phyloP scores from a whole-genome alignment of 2,113 vertebrate genomes.

The Paratilapia polleni region DNA sequence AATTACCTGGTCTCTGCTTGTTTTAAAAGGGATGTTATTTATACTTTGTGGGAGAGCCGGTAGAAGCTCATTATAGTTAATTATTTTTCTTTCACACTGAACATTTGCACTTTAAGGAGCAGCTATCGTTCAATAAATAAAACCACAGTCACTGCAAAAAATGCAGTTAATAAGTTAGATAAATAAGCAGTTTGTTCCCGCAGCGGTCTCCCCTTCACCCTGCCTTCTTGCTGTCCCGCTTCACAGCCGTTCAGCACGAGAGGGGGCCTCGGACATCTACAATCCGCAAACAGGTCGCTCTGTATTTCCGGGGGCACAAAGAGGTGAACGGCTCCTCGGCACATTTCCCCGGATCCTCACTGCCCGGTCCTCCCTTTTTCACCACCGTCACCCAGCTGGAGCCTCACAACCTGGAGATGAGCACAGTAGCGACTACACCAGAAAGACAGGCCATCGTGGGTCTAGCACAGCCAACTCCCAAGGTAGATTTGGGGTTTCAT shows the following conservation, averaged over 20 bases:
- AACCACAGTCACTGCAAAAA: neutral
- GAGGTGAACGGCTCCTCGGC: slow-evolving; percentile 89
- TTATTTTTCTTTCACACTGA: neutral
- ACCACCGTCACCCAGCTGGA: slow-evolving; percentile 96
- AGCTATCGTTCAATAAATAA: neutral
- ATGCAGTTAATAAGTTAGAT: neutral
- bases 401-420: slow-evolving; percentile 92
- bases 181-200: neutral
- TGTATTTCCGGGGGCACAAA: slow-evolving; percentile 98
- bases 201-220: slow-evolving; percentile 21
- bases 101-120: neutral
- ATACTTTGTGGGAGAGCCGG: neutral
- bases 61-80: slow-evolving; percentile 8
- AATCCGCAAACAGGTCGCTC: slow-evolving; percentile 97
- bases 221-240: slow-evolving; percentile 15
- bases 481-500: slow-evolving; percentile 77
- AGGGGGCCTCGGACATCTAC: slow-evolving; percentile 96
- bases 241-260: slow-evolving; percentile 95
- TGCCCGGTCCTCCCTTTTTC: slow-evolving; percentile 94
- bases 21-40: slow-evolving; percentile 10
- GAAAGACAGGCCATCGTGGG: slow-evolving; percentile 94
- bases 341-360: slow-evolving; percentile 88
- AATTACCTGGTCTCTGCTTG: slow-evolving; percentile 19
- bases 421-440: slow-evolving; percentile 85
- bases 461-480: slow-evolving; percentile 95